Evolutionary conservation across 2,888 invertebrate genomes (phyloP).

Genomic region (Drosophila histrio): DNA sequence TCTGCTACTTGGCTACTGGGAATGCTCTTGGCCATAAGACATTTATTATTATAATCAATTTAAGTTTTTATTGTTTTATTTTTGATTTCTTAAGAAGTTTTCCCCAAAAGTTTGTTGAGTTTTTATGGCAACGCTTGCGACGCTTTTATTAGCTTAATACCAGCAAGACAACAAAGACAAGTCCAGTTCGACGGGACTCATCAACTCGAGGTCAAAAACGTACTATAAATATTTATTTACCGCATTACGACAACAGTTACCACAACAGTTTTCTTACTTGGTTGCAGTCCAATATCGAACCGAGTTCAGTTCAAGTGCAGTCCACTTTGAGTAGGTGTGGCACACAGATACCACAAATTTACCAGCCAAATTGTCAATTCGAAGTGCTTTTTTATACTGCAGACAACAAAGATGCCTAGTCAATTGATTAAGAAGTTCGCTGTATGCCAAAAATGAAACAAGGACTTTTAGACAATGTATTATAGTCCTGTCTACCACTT

Average conservation of each 20-base stretch:
- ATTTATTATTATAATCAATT: conserved; percentile 45
- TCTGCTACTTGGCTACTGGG: conserved; percentile 35
- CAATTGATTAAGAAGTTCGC: conserved; percentile 4
- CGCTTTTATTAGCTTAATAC: conserved; percentile 46
- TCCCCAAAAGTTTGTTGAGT: background rate
- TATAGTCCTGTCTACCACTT: too few species aligned
- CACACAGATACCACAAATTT: conserved; percentile 9
- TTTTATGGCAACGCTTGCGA: conserved; percentile 26
- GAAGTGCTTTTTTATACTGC: conserved; percentile 19
- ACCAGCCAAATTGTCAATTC: conserved; percentile 21
- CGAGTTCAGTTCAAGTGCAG: conserved; percentile 33
- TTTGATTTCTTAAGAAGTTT: conserved; percentile 29
- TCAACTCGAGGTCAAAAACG: conserved; percentile 49
- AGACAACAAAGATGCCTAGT: conserved; percentile 24
- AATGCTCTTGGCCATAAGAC: conserved; percentile 19
- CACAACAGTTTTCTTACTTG: conserved; percentile 28
- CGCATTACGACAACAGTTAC: conserved; percentile 52
- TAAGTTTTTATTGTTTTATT: conserved; percentile 20
- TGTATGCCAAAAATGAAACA: background rate
- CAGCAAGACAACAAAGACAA: conserved; percentile 17
- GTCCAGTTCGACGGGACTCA: conserved; percentile 22
- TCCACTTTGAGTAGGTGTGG: conserved; percentile 13
- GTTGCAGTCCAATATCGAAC: conserved; percentile 31
- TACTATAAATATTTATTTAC: conserved; percentile 64
- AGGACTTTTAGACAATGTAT: background rate